Conservation (phyloP, 2,888 invertebrate genomes). For the Drosophila mimica region DNA sequence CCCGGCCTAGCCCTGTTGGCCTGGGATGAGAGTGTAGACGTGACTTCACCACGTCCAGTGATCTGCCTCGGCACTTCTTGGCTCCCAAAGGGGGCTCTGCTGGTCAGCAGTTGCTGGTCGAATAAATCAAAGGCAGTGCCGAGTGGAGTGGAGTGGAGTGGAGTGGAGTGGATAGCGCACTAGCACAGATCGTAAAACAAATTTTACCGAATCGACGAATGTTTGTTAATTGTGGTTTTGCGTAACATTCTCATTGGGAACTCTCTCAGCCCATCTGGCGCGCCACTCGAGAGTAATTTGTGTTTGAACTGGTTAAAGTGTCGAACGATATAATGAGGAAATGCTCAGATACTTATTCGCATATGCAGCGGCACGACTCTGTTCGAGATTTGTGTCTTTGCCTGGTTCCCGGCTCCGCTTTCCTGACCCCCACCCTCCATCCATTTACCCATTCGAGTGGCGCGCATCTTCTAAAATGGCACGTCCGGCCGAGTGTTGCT, state of each 20-base stretch:
- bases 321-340: conserved; percentile 63
- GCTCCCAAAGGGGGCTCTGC: neutral
- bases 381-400: conserved; percentile 48
- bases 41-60: conserved; percentile 16
- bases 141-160: conserved; percentile 18
- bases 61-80: conserved; percentile 4
- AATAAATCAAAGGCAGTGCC: conserved; percentile 69
- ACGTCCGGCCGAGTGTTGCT: conserved; percentile 63
- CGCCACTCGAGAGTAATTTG: conserved; percentile 72
- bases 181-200: conserved; percentile 64
- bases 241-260: conserved; percentile 63
- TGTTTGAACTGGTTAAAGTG: conserved; percentile 77
- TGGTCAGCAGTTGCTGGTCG: conserved; percentile 28
- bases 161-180: conserved; percentile 13
- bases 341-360: conserved; percentile 56
- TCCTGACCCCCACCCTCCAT: neutral
- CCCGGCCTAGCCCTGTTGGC: conserved; percentile 33
- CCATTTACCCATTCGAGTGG: neutral
- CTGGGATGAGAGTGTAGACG: conserved; percentile 31
- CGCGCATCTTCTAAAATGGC: conserved; percentile 69
- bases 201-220: conserved; percentile 66
- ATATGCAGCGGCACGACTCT: conserved; percentile 72
- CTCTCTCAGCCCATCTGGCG: conserved; percentile 28
- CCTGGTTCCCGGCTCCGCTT: conserved; percentile 11
- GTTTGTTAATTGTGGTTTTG: conserved; percentile 78